These are phyloP conservation scores for Nasalis larvatus DNA, from an alignment of 2,113 vertebrate species.

Conservation along the genomic window DNA sequence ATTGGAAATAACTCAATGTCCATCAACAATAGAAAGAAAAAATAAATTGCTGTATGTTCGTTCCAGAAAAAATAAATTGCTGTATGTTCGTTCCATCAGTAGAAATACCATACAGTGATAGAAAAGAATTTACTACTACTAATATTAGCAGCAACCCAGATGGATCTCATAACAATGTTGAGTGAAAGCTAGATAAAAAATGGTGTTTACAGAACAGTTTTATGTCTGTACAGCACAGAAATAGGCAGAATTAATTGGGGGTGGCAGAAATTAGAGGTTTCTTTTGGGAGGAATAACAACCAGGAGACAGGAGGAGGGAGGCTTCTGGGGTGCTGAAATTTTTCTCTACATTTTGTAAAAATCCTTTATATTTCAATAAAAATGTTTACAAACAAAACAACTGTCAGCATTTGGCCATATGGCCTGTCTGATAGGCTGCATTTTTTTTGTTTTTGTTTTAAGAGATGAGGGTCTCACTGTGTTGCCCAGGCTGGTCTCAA, in stretches of 20 bases:
- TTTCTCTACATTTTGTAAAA: not conserved
- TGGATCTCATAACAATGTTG: not conserved
- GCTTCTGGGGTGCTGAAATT: not conserved
- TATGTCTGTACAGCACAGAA: not conserved
- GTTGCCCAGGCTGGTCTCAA: too few relatives aligned
- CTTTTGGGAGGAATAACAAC: not conserved
- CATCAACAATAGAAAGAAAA: not conserved
- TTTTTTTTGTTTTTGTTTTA: not conserved
- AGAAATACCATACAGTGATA: not conserved
- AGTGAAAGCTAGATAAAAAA: not conserved
- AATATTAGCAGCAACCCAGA: not conserved
- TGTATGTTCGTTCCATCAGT: not conserved
- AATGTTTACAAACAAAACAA: not conserved
- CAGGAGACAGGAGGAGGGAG: not conserved
- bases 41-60: not conserved
- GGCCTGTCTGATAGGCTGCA: not conserved
- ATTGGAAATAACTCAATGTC: not conserved
- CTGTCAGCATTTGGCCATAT: not conserved
- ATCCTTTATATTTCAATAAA: not conserved
- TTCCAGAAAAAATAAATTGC: not conserved
- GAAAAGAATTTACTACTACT: not conserved
- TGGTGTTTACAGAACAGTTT: not conserved
- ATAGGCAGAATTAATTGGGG: not conserved
- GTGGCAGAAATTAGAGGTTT: not conserved
- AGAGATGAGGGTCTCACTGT: too few relatives aligned